Conservation (phyloP, 1,140 invertebrate genomes). For the Meteorus sp. region DNA sequence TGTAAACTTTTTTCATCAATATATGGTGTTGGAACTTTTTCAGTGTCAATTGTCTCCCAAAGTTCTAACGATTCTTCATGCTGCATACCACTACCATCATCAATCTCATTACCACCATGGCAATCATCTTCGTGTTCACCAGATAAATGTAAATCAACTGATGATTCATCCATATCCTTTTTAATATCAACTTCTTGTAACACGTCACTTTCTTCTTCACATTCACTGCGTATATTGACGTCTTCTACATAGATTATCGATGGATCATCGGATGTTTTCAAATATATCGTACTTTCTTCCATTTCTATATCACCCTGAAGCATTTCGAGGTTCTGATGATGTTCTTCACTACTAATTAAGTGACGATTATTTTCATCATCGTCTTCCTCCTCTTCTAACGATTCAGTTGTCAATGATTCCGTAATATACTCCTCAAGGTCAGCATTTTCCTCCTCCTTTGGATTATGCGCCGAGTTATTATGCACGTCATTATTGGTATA, state of each 20-base stretch:
- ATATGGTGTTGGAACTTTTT: neutral
- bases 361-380: slow-evolving; percentile 12
- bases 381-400: neutral
- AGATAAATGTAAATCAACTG: too few relatives aligned
- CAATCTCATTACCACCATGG: too few relatives aligned
- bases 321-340: neutral
- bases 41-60: neutral
- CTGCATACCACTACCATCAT: neutral
- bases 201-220: slow-evolving; percentile 15
- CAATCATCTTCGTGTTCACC: too few relatives aligned
- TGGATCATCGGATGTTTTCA: neutral
- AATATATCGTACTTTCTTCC: slow-evolving; percentile 17
- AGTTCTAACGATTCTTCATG: slow-evolving; percentile 6
- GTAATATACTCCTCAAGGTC: slow-evolving; percentile 12
- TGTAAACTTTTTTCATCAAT: neutral
- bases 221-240: slow-evolving; percentile 19
- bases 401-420: neutral
- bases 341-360: neutral
- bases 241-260: slow-evolving; percentile 25
- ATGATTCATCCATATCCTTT: too few relatives aligned
- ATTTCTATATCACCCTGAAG: slow-evolving; percentile 15
- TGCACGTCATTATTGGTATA: slow-evolving; percentile 17
- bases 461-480: neutral
- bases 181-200: too few relatives aligned
- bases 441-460: slow-evolving; percentile 3